A percentile compares a stretch with the other conserved stretches of the same genome.
These are phyloP conservation scores for Danionella cerebrum DNA, from an alignment of 2,113 vertebrate species.

Conservation along the genomic window DNA sequence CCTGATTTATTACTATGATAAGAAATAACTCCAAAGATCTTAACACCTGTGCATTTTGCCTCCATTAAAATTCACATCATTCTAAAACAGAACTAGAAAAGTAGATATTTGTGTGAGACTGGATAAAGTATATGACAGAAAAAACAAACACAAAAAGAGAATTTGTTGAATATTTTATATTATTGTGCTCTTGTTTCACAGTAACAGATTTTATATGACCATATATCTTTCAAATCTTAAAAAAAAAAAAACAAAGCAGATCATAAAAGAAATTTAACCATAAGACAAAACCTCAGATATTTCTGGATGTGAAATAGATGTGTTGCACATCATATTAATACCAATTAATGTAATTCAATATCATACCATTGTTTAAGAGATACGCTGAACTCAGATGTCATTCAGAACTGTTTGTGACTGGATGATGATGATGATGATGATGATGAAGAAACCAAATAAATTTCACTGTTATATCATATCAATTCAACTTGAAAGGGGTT, in stretches of 20 bases:
- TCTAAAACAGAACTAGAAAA: too few relatives aligned
- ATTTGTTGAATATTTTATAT: neutral
- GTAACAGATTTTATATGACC: conserved; percentile 12
- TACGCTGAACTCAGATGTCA: neutral
- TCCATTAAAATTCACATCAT: too few relatives aligned
- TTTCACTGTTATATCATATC: neutral
- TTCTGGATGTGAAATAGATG: neutral
- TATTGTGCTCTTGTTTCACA: conserved; percentile 26
- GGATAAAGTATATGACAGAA: neutral
- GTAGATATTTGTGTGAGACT: neutral
- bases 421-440: too few relatives aligned
- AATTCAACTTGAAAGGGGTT: neutral
- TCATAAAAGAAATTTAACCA: neutral
- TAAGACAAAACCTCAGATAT: neutral
- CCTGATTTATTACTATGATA: neutral
- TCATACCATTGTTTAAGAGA: neutral
- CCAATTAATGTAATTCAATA: conserved; percentile 1
- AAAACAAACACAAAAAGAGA: neutral
- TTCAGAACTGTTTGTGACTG: neutral
- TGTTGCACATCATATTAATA: neutral
- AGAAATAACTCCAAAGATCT: neutral
- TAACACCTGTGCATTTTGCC: neutral
- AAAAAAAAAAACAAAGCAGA: too few relatives aligned
- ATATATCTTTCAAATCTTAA: neutral
- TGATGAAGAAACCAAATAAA: neutral